phyloP scores from a whole-genome alignment of 1,140 invertebrate species.

The Notospermus geniculatus region DNA sequence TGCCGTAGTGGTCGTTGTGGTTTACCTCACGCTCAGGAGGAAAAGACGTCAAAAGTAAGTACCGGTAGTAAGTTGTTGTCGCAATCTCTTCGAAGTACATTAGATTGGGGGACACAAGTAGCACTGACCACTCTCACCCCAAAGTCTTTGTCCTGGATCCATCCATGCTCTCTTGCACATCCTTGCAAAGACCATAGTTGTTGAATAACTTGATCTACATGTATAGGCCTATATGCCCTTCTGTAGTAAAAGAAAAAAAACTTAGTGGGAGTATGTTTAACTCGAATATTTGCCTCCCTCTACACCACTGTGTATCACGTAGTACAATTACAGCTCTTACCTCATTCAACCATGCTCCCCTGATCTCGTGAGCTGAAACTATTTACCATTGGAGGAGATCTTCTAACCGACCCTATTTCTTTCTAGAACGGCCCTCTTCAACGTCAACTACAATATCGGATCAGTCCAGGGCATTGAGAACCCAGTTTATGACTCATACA shows the following conservation, averaged over 20 bases:
- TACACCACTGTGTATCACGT: neutral
- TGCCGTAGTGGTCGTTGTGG: constrained; percentile 1
- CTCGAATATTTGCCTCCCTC: too few species aligned
- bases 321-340: neutral
- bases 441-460: too few species aligned
- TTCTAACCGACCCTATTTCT: neutral
- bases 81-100: neutral
- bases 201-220: too few species aligned
- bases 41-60: neutral
- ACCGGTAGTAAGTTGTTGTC: neutral
- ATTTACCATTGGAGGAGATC: neutral
- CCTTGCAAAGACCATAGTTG: too few species aligned
- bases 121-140: too few species aligned
- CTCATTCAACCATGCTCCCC: neutral
- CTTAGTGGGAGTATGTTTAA: too few species aligned
- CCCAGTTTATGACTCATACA: neutral
- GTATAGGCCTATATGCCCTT: too few species aligned
- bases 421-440: too few species aligned
- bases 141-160: too few species aligned
- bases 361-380: neutral
- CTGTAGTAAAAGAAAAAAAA: too few species aligned
- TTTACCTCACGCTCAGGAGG: neutral
- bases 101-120: too few species aligned
- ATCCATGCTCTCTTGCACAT: too few species aligned
- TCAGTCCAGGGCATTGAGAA: neutral